Conservation (phyloP, 2,888 invertebrate genomes). For the Apamea anceps region DNA sequence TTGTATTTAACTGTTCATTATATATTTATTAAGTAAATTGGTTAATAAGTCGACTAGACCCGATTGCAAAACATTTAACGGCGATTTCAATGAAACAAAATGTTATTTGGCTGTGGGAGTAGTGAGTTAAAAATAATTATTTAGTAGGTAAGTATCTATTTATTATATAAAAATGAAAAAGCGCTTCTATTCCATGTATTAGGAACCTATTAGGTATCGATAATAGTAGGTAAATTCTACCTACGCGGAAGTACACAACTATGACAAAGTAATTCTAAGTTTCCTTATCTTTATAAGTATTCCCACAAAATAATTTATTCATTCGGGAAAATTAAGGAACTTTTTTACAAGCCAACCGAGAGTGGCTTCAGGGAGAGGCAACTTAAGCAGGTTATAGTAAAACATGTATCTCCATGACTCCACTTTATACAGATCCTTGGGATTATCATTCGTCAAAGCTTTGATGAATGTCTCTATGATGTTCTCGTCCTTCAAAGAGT, state of each 20-base stretch:
- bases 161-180: neutral
- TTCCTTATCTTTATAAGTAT: conserved; percentile 26
- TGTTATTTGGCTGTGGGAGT: neutral
- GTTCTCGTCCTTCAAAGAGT: conserved; percentile 88
- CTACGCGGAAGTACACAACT: neutral
- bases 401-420: conserved; percentile 92
- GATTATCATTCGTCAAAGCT: conserved; percentile 91
- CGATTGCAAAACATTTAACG: no score
- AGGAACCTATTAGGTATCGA: no score
- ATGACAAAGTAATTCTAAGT: conserved; percentile 3
- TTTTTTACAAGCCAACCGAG: conserved; percentile 91
- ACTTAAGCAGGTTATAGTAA: conserved; percentile 92
- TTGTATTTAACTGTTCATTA: no score
- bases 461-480: conserved; percentile 91
- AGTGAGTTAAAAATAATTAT: neutral
- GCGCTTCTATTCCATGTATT: neutral
- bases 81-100: neutral
- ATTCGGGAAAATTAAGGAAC: conserved; percentile 92
- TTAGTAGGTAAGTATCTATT: neutral
- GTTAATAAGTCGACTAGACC: no score
- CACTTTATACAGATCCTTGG: conserved; percentile 91
- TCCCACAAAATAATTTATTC: conserved; percentile 30
- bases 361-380: conserved; percentile 89
- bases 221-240: no score
- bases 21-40: no score